Evolutionary conservation across 2,888 invertebrate species (phyloP).

Genomic region (Amphiduros pacificus): DNA sequence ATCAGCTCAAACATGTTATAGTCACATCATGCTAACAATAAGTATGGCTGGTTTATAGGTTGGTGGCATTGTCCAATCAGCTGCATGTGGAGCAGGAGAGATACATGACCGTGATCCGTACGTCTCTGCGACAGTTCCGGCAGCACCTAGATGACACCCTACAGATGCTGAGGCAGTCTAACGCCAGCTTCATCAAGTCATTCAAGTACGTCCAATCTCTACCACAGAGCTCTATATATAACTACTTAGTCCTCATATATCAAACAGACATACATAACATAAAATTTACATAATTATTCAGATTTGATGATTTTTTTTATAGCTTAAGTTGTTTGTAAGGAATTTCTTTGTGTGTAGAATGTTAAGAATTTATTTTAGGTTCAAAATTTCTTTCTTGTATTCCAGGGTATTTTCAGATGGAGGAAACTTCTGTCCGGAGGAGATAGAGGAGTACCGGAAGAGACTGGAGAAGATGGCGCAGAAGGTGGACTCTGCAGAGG

Average conservation of each 20-base stretch:
- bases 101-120: slow-evolving; percentile 56
- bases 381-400: no score
- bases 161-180: slow-evolving; percentile 57
- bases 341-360: no score
- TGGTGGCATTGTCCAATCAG: slow-evolving; percentile 53
- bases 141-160: slow-evolving; percentile 55
- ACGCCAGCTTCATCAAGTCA: slow-evolving; percentile 57
- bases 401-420: slow-evolving; percentile 58
- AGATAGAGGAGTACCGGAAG: slow-evolving; percentile 56
- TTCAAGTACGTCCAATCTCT: slow-evolving; percentile 59
- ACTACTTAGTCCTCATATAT: no score
- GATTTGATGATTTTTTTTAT: no score
- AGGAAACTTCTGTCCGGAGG: slow-evolving; percentile 59
- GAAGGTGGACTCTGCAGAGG: slow-evolving; percentile 55
- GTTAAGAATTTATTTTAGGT: no score
- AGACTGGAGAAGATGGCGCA: slow-evolving; percentile 54
- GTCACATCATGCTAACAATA: no score
- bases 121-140: slow-evolving; percentile 54
- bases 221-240: no score
- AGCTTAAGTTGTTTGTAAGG: no score
- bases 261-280: no score
- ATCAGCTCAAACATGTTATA: slow-evolving; percentile 37
- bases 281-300: no score
- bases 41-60: slow-evolving; percentile 41
- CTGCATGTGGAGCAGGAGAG: slow-evolving; percentile 52